Conservation (phyloP, 2,797 vertebrate genomes). For the Phoeniculus purpureus region DNA sequence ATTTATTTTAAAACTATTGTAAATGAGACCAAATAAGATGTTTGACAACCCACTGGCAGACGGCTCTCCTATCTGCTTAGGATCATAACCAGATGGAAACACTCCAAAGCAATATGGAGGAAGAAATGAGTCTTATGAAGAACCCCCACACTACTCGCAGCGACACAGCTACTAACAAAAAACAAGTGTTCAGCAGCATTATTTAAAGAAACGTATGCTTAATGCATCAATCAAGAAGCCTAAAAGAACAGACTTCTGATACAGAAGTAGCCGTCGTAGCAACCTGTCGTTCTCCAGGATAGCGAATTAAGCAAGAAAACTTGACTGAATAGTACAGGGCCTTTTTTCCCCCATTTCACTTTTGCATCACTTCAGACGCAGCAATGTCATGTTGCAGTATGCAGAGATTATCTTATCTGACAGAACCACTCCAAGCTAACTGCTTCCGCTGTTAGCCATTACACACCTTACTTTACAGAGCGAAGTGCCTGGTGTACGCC, state of each 20-base stretch:
- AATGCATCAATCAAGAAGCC: background rate
- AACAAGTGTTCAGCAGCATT: background rate
- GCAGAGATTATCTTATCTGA: background rate
- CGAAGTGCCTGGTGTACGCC: background rate
- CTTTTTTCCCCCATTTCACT: background rate
- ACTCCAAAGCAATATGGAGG: slow-evolving; percentile 19
- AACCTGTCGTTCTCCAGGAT: background rate
- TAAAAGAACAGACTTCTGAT: background rate
- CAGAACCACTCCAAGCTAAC: background rate
- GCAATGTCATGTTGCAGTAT: accelerated
- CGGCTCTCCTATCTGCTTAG: slow-evolving; percentile 11
- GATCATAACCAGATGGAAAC: slow-evolving; percentile 30
- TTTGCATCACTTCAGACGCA: background rate
- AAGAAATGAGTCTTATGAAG: slow-evolving; percentile 19
- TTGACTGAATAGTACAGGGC: background rate
- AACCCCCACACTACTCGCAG: background rate
- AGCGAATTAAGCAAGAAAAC: background rate
- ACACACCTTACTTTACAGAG: background rate
- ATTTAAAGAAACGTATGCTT: background rate
- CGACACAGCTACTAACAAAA: background rate
- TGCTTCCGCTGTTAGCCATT: background rate
- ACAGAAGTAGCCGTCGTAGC: background rate
- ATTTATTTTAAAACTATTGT: background rate
- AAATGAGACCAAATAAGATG: slow-evolving; percentile 15
- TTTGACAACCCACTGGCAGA: slow-evolving; percentile 8